These are phyloP conservation scores for Theodoxus fluviatilis DNA, from an alignment of 2,888 invertebrate species.

Conservation along the genomic window DNA sequence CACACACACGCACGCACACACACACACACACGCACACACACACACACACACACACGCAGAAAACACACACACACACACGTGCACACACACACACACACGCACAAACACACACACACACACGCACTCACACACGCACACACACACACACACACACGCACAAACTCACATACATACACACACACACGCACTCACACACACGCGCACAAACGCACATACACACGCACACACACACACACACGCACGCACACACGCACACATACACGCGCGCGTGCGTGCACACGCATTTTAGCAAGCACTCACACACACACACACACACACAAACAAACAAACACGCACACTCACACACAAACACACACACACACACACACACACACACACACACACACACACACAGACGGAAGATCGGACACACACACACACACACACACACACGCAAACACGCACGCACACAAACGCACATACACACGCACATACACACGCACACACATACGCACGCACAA, in stretches of 20 bases:
- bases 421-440: too few relatives aligned
- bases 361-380: too few relatives aligned
- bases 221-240: too few relatives aligned
- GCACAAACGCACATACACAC: too few relatives aligned
- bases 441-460: too few relatives aligned
- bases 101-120: not conserved
- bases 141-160: not conserved
- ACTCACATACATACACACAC: not conserved
- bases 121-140: not conserved
- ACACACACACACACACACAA: not conserved
- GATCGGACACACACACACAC: too few relatives aligned
- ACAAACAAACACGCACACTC: constrained; percentile 12
- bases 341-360: too few relatives aligned
- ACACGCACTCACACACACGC: constrained; percentile 18
- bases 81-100: not conserved
- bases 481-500: not conserved
- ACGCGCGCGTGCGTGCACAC: too few relatives aligned
- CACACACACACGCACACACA: not conserved
- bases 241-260: too few relatives aligned
- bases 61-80: too few relatives aligned
- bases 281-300: not conserved
- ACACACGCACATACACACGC: not conserved
- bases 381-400: too few relatives aligned
- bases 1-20: constrained; percentile 17
- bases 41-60: not conserved